Evolutionary conservation across 2,797 vertebrate species (phyloP).

Genomic region (Denticeps clupeoides): DNA sequence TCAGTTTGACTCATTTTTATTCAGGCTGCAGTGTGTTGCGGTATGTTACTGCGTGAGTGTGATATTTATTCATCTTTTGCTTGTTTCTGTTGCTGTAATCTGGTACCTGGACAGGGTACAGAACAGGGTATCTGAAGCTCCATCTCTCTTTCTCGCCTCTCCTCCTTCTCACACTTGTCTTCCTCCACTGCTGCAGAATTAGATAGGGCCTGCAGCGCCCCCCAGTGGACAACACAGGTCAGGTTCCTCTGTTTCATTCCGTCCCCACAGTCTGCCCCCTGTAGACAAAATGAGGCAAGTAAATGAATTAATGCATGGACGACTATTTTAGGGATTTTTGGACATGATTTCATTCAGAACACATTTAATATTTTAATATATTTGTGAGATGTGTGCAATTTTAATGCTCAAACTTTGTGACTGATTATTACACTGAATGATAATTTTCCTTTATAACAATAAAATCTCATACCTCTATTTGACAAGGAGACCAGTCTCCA

Average conservation of each 20-base stretch:
- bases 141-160: slow-evolving; percentile 30
- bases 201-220: slow-evolving; percentile 32
- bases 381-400: too few relatives aligned
- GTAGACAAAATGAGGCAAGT: not conserved
- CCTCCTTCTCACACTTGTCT: slow-evolving; percentile 46
- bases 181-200: slow-evolving; percentile 40
- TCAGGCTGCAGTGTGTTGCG: too few relatives aligned
- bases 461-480: slow-evolving; percentile 63
- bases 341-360: too few relatives aligned
- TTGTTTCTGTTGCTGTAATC: not conserved
- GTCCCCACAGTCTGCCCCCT: slow-evolving; percentile 76
- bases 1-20: too few relatives aligned
- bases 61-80: not conserved
- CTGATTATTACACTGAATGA: too few relatives aligned
- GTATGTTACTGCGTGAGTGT: not conserved
- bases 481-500: slow-evolving; percentile 66
- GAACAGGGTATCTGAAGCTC: slow-evolving; percentile 52
- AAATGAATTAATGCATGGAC: too few relatives aligned
- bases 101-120: slow-evolving; percentile 60
- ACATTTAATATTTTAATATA: too few relatives aligned
- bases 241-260: slow-evolving; percentile 61
- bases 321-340: too few relatives aligned
- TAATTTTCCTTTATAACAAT: too few relatives aligned
- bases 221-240: slow-evolving; percentile 61
- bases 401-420: too few relatives aligned